phyloP scores from a whole-genome alignment of 1,140 invertebrate species.

The Drosophila watanabei region DNA sequence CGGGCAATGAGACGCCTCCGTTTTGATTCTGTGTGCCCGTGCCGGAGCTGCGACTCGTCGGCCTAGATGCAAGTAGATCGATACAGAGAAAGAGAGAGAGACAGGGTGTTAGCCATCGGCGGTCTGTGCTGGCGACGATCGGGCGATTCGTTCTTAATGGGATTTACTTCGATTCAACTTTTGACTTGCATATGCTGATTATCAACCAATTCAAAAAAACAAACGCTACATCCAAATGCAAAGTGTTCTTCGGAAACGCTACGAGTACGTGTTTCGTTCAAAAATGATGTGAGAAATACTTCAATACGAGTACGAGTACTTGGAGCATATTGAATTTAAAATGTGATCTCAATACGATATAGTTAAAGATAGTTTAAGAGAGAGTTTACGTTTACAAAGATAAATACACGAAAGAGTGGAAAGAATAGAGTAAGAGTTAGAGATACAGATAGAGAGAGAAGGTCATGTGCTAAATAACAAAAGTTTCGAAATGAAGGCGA shows the following conservation, averaged over 20 bases:
- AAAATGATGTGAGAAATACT: conserved; percentile 63
- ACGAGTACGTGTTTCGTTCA: conserved; percentile 79
- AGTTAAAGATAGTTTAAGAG: conserved; percentile 54
- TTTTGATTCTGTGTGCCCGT: conserved; percentile 92
- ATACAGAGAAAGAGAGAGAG: conserved; percentile 43
- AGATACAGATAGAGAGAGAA: conserved; percentile 47
- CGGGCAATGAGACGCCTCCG: conserved; percentile 92
- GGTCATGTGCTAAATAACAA: conserved; percentile 72
- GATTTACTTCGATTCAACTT: conserved; percentile 53
- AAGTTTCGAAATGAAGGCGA: conserved; percentile 60
- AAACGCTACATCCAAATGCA: conserved; percentile 84
- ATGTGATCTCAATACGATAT: conserved; percentile 63
- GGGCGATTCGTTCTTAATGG: conserved; percentile 41
- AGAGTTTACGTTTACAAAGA: conserved; percentile 55
- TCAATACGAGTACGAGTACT: conserved; percentile 66
- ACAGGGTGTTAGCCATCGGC: conserved; percentile 47
- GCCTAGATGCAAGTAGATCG: conserved; percentile 87
- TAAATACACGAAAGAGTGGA: conserved; percentile 35
- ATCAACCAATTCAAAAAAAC: conserved; percentile 76
- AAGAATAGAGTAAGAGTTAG: conserved; percentile 39
- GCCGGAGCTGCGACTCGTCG: conserved; percentile 93
- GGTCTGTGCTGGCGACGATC: conserved; percentile 52
- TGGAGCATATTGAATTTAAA: conserved; percentile 50
- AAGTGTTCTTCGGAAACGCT: conserved; percentile 77
- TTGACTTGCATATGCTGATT: conserved; percentile 65